Evolutionary conservation across 1,140 invertebrate genomes (phyloP), one percentile per base, ranked within the genome.

Genomic region (Stenopsyche tienmushanensis): DNA sequence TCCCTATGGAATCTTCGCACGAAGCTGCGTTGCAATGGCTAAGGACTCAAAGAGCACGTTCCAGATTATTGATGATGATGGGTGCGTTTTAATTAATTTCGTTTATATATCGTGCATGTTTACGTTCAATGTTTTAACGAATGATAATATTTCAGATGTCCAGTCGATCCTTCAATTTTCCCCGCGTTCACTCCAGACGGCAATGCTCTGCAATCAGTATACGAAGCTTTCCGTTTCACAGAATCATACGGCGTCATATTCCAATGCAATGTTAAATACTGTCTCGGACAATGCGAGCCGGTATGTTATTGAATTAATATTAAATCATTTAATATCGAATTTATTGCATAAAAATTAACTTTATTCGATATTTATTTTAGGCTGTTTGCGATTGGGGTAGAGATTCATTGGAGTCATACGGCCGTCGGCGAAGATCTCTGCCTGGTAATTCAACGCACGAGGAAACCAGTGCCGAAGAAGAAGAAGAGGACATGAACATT

Each of bases 261-360:
- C 87, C 94, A 97, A 75, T 97, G 94, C 77, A 97, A 97, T 75
- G 94, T 97, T 64, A 96, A 96, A 76, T 97, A 97, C 78, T 97
- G 94, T 78, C 83, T 97, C 49, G 94, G 94, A 76, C 93, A 92
- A 62, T 97, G 94, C 74, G 92, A 96, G 78, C 91, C 94, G 72
- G 92, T 94, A 83, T 86, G 45, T 62, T 66, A 17, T 66, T 63
- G 53, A 41, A 39, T 21, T 34, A 55, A n/a, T 5, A 20, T 55
- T 34, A 8, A 29, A 55, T 29, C 17, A 55, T 52, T 17, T 8
- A n/a, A 9, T 7, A 8, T 5, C 52, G 3, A 54, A 42, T 8
- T 7, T 47, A 60, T 52, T 52, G n/a, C n/a, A 60, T 17, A 25
- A 8, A 20, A 53, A 25, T 17, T 9, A 17, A 20, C 29, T 34